Base-by-base conservation (phyloP, 1,140 invertebrate species). In the Penaeus indicus region DNA sequence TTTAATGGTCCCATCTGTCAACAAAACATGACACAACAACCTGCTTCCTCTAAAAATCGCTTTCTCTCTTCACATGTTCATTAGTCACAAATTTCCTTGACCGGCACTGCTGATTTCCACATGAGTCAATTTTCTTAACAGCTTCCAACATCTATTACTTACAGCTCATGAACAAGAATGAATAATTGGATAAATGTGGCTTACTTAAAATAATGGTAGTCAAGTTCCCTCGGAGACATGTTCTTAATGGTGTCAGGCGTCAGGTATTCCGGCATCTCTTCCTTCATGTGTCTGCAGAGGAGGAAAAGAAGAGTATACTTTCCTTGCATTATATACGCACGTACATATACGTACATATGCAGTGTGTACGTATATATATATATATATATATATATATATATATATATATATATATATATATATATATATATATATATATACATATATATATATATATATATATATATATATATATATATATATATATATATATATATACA, bases 191-290 rank as follows among this genome's bases (percentile, higher is more conserved):
- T 42, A 60, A 13, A 42, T 81, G 63, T 92, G 7, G 5, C 92
- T 92, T 92, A 95, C 94, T 94, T 94, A 90, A 95, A 95, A 90
- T 95, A 95, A 90, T 94, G 93, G 91, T 95, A 95, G 92, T 97
- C 96, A 90, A 96, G 92, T 92, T 97, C 96, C 91, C 96, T 95
- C 5, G 95, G 94, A 0, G 94, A 94, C 94, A 96, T 95, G 84
- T 94, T 94, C 10, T 94, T 94, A 47, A 95, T 92, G 85, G 95
- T 93, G 3, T 94, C 92, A 27, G 85, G 42, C 11, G 85, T n/a
- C 19, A 75, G 21, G 72, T 75, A 75, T 0, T 38, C 25, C 11
- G 72, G 72, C 27, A 75, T 27, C n/a, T 75, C 72, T 25, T 75
- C 72, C 0, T 27, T 38, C 27, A 75, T 75, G 72, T 75, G 72